Conservation (phyloP, 1,140 invertebrate genomes). For the Eriocheir sinensis region DNA sequence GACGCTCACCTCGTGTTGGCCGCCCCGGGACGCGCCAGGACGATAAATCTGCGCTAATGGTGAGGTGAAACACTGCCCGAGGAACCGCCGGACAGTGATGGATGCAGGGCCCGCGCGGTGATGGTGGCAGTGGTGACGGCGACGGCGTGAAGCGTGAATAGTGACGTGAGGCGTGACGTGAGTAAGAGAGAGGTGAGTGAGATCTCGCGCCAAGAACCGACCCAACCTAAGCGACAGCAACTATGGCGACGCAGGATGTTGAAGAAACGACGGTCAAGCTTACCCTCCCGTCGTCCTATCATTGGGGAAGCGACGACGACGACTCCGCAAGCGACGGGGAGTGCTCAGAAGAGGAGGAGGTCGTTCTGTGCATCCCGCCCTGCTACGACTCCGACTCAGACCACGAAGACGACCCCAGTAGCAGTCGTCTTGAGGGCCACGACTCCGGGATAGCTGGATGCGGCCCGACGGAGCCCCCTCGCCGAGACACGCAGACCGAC, state of each 20-base stretch:
- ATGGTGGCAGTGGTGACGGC: not conserved
- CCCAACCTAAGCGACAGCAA: not conserved
- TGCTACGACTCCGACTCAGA: slow-evolving; percentile 68
- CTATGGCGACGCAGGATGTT: slow-evolving; percentile 43
- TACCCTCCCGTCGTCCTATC: slow-evolving; percentile 53
- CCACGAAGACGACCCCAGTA: slow-evolving; percentile 38
- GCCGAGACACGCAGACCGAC: not conserved
- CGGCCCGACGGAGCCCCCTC: slow-evolving; percentile 18
- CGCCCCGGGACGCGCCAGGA: not conserved
- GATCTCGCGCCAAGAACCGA: not conserved
- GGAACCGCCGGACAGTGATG: not conserved
- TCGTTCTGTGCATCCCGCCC: slow-evolving; percentile 57
- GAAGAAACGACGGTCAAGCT: slow-evolving; percentile 51
- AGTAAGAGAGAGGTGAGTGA: not conserved
- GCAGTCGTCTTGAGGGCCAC: slow-evolving; percentile 46
- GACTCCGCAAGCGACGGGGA: slow-evolving; percentile 49
- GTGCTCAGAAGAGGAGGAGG: slow-evolving; percentile 53
- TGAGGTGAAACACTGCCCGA: not conserved
- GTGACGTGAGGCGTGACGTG: not conserved
- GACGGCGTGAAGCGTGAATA: not conserved
- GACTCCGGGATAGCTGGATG: slow-evolving; percentile 69
- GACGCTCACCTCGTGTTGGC: too few species aligned
- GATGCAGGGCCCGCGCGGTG: too few species aligned
- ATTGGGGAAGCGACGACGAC: slow-evolving; percentile 45
- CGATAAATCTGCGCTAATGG: not conserved